Base-by-base conservation (phyloP, 1,140 invertebrate genomes). In the Drosophila cardini region DNA sequence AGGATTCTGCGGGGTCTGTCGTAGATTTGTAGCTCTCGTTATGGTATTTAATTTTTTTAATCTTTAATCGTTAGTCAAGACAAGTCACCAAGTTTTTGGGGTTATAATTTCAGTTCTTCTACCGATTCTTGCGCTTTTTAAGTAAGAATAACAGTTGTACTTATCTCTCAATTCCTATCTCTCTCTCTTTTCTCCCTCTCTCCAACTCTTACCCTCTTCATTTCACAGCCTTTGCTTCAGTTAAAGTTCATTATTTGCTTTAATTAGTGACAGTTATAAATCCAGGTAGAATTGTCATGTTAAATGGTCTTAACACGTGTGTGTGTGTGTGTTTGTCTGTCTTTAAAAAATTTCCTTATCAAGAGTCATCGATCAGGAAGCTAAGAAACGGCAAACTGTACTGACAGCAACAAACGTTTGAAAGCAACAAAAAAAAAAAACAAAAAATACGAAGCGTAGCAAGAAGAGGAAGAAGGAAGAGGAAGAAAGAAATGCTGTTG, bases 301-400 rank as follows among this genome's bases (percentile, higher is more conserved):
- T 52, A 13, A 52, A 52, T 7, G 7, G 46, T 30, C 48, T 52
- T 30, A 34, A 52, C 21, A 11, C 10, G 18, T 50, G 46, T 38
- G 10, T 38, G 36, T 38, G 36, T 38, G 36, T 40, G 38, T 13
- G 38, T n/a, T 0, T 52, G 26, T 52, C 13, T 34, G 46, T 26
- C 21, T 26, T 26, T 26, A 26, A 26, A 26, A 40, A 69, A 74
- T 72, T 46, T 48, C 52, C 73, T 70, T 76, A 76, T 76, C 73
- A 58, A 38, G n/a, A 13, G 48, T 18, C 38, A 62, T 62, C 40
- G 74, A 76, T 76, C 73, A 76, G 74, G 50, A 76, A 76, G 50
- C 46, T 16, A 36, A 61, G 32, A 76, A 75, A 71, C 76, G 73
- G 73, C 75, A 77, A 77, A 76, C 75, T 77, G 75, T 77, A 77